Conservation (phyloP, 1,140 invertebrate genomes). For the Microplitis mediator region DNA sequence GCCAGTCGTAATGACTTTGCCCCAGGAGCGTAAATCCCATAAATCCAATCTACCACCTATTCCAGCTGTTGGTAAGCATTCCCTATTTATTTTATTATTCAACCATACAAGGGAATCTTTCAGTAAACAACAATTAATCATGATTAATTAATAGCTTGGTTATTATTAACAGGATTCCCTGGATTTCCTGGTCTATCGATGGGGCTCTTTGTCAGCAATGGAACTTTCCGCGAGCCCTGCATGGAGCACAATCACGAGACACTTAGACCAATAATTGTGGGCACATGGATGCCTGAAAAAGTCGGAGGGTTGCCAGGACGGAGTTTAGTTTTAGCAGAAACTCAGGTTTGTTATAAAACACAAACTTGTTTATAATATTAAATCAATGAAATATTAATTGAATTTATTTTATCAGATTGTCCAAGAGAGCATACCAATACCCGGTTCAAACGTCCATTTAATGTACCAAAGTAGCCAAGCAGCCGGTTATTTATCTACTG, state of each 20-base stretch:
- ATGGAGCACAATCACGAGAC: slow-evolving; percentile 84
- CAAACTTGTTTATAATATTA: background rate
- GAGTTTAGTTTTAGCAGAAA: slow-evolving; percentile 85
- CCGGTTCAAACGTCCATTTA: slow-evolving; percentile 88
- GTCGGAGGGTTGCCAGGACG: slow-evolving; percentile 81
- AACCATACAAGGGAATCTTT: background rate
- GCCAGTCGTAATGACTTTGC: slow-evolving; percentile 84
- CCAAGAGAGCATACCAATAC: slow-evolving; percentile 92
- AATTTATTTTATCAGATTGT: slow-evolving; percentile 74
- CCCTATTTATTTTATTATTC: slow-evolving; percentile 14
- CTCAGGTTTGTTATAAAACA: slow-evolving; percentile 65
- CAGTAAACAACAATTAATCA: no score
- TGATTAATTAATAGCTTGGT: background rate
- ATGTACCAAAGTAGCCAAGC: slow-evolving; percentile 93
- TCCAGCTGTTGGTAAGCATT: slow-evolving; percentile 54
- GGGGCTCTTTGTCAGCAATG: slow-evolving; percentile 62
- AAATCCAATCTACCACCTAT: slow-evolving; percentile 57
- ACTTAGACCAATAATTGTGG: slow-evolving; percentile 80
- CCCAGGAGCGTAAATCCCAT: slow-evolving; percentile 71
- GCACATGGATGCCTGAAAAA: slow-evolving; percentile 84
- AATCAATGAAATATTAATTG: background rate
- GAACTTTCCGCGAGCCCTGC: slow-evolving; percentile 65
- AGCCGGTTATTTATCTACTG: slow-evolving; percentile 88
- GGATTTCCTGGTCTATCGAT: slow-evolving; percentile 69
- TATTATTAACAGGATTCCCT: slow-evolving; percentile 31